Base-by-base conservation (phyloP, 2,113 vertebrate genomes). In the Calyptomena viridis region DNA sequence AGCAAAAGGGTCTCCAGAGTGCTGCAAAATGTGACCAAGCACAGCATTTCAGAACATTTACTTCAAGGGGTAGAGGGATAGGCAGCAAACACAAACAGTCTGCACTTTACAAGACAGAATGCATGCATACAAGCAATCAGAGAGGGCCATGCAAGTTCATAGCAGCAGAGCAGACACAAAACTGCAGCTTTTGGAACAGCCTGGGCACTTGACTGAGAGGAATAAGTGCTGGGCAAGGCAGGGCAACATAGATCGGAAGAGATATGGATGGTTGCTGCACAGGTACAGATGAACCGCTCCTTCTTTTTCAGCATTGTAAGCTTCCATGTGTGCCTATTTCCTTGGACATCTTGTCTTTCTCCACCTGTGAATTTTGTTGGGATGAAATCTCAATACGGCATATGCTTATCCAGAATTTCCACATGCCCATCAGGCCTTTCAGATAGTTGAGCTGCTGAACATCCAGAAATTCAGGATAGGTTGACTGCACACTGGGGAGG, bases 401-500 rank as follows among this genome's bases (percentile, higher is more conserved):
- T 73, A 25, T 2, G 3, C 64, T 90, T 60, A 91, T 23, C 66
- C 87, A 86, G 72, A 86, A 50, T 86, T 94, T 90, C 83, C 83
- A 78, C 59, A 18, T 55, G 91, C 83, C 76, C 83, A 77, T 25
- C 19, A 53, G 89, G 85, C 35, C 72, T 74, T 86, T 63, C 72
- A 78, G 86, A 93, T 44, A 90, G 63, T 47, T 0, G 1, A 47
- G 46, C 72, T 94, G 89, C 79, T 86, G 86, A 96, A 86, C 60
- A 81, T 84, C 90, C 68, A 19, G 76, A 95, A 86, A 90, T 90
- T 93, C 88, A 84, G 80, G 79, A 77, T 55, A 86, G 89, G 86
- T 89, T 31, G 13, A 81, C 76, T 52, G 64, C 59, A 86, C 39
- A 25, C 64, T 50, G 52, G 76, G 39, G 68, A 94, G 68, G 73